phyloP scores from a whole-genome alignment of 2,113 vertebrate species.

The Lethenteron reissneri region DNA sequence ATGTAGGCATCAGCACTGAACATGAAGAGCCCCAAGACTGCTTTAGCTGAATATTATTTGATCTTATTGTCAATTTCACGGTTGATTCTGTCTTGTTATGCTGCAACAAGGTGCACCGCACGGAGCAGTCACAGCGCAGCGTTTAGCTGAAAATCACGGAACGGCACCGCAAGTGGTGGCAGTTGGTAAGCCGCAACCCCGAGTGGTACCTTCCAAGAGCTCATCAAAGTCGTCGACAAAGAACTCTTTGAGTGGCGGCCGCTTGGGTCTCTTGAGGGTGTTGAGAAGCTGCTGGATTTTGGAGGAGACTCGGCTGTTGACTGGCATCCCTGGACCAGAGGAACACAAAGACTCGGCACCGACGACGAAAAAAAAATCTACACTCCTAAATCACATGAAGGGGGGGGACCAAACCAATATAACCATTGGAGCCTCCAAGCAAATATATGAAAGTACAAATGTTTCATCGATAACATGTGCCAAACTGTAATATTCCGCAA shows the following conservation, averaged over 20 bases:
- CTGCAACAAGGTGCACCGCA: too few species aligned
- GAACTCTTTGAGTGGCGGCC: constrained; percentile 70
- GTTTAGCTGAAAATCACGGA: too few species aligned
- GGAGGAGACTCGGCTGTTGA: constrained; percentile 80
- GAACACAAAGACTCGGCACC: not conserved
- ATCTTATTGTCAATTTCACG: too few species aligned
- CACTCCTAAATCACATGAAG: not conserved
- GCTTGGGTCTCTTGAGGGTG: constrained; percentile 79
- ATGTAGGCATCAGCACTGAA: too few species aligned
- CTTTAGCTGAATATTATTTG: too few species aligned
- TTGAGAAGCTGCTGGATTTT: constrained; percentile 94
- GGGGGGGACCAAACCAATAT: not conserved
- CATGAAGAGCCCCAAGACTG: too few species aligned
- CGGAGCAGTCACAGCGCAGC: too few species aligned
- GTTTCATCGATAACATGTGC: not conserved
- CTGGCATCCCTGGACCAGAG: constrained; percentile 48
- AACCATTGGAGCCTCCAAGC: not conserved
- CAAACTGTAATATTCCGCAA: too few species aligned
- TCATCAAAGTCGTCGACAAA: constrained; percentile 89
- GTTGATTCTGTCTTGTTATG: too few species aligned
- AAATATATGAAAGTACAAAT: not conserved
- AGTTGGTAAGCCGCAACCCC: too few species aligned
- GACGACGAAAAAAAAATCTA: not conserved
- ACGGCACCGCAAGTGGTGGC: too few species aligned
- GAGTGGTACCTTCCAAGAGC: constrained; percentile 47